Base-by-base conservation (phyloP, 2,113 vertebrate genomes). In the Ctenodactylus gundi region DNA sequence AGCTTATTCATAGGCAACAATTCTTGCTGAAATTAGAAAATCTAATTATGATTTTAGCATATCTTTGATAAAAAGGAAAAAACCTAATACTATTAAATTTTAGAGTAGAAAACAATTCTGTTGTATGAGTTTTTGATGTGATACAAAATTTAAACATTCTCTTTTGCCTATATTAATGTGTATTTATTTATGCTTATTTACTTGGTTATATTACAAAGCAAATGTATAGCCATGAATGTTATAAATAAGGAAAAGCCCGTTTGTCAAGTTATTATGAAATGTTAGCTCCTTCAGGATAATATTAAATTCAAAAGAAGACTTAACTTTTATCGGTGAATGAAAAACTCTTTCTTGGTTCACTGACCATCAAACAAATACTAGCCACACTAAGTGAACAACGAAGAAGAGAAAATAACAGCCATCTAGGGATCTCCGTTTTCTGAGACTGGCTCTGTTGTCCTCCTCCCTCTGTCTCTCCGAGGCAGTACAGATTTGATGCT, bases 401-500 rank as follows among this genome's bases (percentile, higher is more conserved):
- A 53, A 89, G 64, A 86, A 73, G 0, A 72, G 36, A 94, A 6
- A 73, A 6, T 3, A 90, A 41, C 6, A 62, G 51, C 46, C 58
- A 70, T 41, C 44, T 62, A 73, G 31, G 10, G 3, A 29, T 27
- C 18, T 57, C 44, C 90, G 55, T 62, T 80, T n/a, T 53, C 81
- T 53, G 3, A 77, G 60, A 46, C 13, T 44, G 25, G 14, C 29
- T 44, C 15, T 31, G 36, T 49, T 62, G 81, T 72, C 12, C 46
- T 72, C 23, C 77, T 88, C 36, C 25, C 78, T 72, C 36, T 55
- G n/a, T 81, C 9, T 62, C 92, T 95, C 90, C 72, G 64, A 94
- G 93, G 90, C 94, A 95, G 88, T 78, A 85, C 15, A 73, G 65
- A 23, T 91, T 49, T 36, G 21, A 86, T 7, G 41, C 87, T 39